Percentiles rank a stretch among this genome's conserved stretches.
phyloP scores from a whole-genome alignment of 92 coral and sea anemone genomes.

The Zoanthus gigantus region DNA sequence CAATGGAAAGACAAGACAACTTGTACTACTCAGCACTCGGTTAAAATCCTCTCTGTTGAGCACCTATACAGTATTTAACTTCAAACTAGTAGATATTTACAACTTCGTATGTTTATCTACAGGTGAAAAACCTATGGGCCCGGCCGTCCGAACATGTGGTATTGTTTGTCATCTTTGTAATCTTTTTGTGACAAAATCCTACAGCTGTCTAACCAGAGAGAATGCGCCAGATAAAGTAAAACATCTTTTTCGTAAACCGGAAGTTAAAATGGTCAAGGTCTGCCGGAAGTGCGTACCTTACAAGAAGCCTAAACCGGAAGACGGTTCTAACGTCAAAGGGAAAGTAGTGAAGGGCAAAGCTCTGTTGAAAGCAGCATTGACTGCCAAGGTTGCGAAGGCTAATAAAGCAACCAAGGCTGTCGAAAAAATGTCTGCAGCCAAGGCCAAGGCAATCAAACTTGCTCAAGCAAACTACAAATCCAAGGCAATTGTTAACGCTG shows the following conservation, averaged over 20 bases:
- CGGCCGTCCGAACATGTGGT: conserved; percentile 83
- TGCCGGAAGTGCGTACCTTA: conserved; percentile 97
- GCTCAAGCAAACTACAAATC: conserved; percentile 42
- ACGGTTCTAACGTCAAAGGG: conserved; percentile 23
- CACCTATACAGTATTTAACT: too few relatives aligned
- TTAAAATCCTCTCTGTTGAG: too few relatives aligned
- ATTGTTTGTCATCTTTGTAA: conserved; percentile 89
- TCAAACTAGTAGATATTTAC: not conserved
- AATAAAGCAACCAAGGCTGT: not conserved
- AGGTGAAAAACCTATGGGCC: conserved; percentile 66
- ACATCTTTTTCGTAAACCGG: conserved; percentile 78
- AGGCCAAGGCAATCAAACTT: conserved; percentile 28
- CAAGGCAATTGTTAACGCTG: conserved; percentile 21
- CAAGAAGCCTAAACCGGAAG: conserved; percentile 89
- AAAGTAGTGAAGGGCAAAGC: conserved; percentile 37
- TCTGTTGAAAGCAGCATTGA: conserved; percentile 26
- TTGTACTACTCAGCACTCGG: too few relatives aligned
- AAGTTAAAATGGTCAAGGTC: conserved; percentile 87
- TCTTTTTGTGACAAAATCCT: conserved; percentile 91
- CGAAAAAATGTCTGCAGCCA: not conserved
- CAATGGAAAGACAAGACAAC: too few relatives aligned
- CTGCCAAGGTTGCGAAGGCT: conserved; percentile 15
- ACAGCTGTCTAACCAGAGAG: conserved; percentile 92
- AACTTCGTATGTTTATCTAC: not conserved
- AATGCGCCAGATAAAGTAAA: conserved; percentile 90